These are phyloP conservation scores for Pocota personata DNA, from an alignment of 2,888 invertebrate genomes.

Conservation along the genomic window DNA sequence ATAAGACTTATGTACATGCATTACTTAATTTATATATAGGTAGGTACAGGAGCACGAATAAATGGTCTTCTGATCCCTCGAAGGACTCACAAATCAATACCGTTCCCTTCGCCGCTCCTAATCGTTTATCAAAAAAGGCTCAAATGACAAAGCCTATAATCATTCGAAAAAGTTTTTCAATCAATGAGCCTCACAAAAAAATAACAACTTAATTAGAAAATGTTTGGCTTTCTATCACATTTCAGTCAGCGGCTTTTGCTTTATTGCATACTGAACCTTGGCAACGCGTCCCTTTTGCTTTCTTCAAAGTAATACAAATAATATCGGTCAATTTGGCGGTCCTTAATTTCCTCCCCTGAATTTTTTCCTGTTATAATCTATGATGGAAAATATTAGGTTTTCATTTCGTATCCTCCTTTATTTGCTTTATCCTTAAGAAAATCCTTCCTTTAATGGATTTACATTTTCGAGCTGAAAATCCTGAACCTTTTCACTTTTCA, in stretches of 20 bases:
- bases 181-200: background rate
- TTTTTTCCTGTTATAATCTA: background rate
- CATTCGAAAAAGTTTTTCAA: slow-evolving; percentile 23
- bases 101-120: background rate
- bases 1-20: no score
- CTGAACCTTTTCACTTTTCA: background rate
- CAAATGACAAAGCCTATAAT: slow-evolving; percentile 7
- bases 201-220: background rate
- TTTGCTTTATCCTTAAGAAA: background rate
- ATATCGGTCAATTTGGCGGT: background rate
- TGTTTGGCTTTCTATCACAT: background rate
- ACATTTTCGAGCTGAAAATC: background rate
- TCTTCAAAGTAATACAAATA: background rate
- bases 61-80: no score
- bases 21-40: no score
- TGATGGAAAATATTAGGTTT: background rate
- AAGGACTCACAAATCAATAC: background rate
- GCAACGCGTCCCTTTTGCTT: background rate
- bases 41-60: no score
- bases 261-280: background rate
- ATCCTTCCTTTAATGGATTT: background rate
- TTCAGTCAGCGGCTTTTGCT: background rate
- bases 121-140: background rate
- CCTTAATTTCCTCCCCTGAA: background rate
- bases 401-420: background rate